A percentile compares a stretch with the other conserved stretches of the same genome.
phyloP scores from a whole-genome alignment of 1,140 invertebrate genomes.

The Linepithema humile region DNA sequence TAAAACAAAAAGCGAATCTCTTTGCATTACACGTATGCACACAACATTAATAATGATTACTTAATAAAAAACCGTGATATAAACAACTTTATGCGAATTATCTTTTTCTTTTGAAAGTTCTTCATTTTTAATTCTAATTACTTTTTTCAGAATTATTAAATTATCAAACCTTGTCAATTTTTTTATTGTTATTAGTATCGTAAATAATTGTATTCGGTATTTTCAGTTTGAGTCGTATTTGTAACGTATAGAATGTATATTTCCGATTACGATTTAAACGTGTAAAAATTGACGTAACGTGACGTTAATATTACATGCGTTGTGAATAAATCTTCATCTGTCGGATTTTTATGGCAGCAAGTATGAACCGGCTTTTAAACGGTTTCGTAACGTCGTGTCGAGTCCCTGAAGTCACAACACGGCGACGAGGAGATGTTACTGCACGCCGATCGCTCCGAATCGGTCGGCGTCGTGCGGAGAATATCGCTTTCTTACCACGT shows the following conservation, averaged over 20 bases:
- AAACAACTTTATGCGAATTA: not conserved
- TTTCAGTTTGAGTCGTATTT: too few species aligned
- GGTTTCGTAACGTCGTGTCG: slow-evolving; percentile 50
- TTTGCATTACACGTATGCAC: not conserved
- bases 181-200: not conserved
- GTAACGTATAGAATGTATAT: too few species aligned
- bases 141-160: not conserved
- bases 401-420: slow-evolving; percentile 32
- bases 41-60: not conserved
- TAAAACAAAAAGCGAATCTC: not conserved
- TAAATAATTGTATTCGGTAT: not conserved
- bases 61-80: not conserved
- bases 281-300: too few species aligned
- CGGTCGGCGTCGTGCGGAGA: not conserved
- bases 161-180: not conserved
- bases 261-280: too few species aligned
- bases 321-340: too few species aligned
- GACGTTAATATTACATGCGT: too few species aligned
- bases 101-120: not conserved
- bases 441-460: slow-evolving; percentile 33
- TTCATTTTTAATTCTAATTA: not conserved
- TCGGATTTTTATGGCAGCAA: not conserved
- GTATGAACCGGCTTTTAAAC: slow-evolving; percentile 32
- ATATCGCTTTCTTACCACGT: slow-evolving; percentile 55
- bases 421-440: slow-evolving; percentile 26